Percentiles rank a stretch among this genome's conserved stretches.
phyloP scores from a whole-genome alignment of 2,797 vertebrate genomes.

The Peromyscus melanophrys region DNA sequence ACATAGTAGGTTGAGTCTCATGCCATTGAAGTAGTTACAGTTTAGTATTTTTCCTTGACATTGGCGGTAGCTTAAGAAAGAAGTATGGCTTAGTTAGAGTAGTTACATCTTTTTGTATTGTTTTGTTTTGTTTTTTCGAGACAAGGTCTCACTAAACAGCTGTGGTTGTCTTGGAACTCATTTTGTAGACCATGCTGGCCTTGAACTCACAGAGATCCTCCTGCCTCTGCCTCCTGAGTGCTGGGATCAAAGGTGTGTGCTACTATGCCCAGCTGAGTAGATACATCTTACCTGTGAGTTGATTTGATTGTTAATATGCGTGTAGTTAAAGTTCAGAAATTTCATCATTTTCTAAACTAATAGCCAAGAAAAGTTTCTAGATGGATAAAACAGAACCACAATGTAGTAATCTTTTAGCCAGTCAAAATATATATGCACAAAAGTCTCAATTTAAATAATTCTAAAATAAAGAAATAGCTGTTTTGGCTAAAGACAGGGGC shows the following conservation, averaged over 20 bases:
- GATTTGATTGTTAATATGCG: neutral
- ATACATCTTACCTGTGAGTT: conserved; percentile 8
- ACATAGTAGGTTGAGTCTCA: neutral
- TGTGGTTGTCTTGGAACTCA: neutral
- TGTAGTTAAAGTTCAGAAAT: conserved; percentile 64
- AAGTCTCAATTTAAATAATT: conserved; percentile 19
- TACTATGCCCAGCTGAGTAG: neutral
- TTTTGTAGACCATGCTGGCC: neutral
- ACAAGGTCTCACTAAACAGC: neutral
- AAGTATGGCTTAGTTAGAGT: neutral
- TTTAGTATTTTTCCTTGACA: conserved; percentile 42
- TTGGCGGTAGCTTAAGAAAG: conserved; percentile 32
- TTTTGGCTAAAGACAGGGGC: neutral
- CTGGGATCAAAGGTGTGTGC: neutral
- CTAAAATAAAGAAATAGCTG: conserved; percentile 45
- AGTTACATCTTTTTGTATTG: neutral
- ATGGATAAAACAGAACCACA: neutral
- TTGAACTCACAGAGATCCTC: neutral
- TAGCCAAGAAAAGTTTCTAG: conserved; percentile 24
- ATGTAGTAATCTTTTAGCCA: conserved; percentile 28
- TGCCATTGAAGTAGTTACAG: neutral
- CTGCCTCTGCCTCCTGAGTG: neutral
- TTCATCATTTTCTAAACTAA: conserved; percentile 40
- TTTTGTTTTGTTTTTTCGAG: neutral
- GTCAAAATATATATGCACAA: conserved; percentile 13